These are phyloP conservation scores for Pempheris klunzingeri DNA, from an alignment of 2,797 vertebrate genomes.

Conservation along the genomic window DNA sequence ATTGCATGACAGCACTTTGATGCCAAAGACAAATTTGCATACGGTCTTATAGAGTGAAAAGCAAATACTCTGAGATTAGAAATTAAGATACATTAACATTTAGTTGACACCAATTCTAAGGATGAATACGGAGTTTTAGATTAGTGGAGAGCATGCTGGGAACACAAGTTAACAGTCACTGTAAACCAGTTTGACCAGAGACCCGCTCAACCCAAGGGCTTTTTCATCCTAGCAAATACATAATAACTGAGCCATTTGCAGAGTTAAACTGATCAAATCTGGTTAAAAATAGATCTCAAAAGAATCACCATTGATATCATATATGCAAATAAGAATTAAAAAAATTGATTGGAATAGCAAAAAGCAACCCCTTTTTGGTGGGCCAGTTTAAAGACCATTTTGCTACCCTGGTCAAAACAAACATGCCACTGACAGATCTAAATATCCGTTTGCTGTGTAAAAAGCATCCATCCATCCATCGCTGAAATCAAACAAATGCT, in stretches of 20 bases:
- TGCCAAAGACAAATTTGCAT: too few relatives aligned
- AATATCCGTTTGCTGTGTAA: background rate
- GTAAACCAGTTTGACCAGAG: background rate
- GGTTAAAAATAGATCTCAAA: background rate
- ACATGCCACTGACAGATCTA: background rate
- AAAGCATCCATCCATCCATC: conserved; percentile 6
- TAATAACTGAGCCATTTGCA: background rate
- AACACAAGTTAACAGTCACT: background rate
- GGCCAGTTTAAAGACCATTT: background rate
- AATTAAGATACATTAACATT: background rate
- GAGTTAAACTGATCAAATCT: background rate
- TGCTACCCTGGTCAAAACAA: background rate
- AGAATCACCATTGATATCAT: background rate
- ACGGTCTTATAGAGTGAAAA: too few relatives aligned
- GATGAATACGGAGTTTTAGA: background rate
- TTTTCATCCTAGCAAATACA: background rate
- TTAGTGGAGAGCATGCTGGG: background rate
- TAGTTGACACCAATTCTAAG: background rate
- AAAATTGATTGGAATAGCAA: background rate
- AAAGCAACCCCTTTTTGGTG: background rate
- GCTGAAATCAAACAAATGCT: conserved; percentile 24
- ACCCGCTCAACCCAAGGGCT: background rate
- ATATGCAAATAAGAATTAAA: background rate
- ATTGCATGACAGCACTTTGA: background rate
- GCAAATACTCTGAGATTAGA: too few relatives aligned